Percentiles rank a stretch among this genome's conserved stretches.
These are phyloP conservation scores for Peromyscus nudipes DNA, from an alignment of 2,797 vertebrate genomes.

Conservation along the genomic window DNA sequence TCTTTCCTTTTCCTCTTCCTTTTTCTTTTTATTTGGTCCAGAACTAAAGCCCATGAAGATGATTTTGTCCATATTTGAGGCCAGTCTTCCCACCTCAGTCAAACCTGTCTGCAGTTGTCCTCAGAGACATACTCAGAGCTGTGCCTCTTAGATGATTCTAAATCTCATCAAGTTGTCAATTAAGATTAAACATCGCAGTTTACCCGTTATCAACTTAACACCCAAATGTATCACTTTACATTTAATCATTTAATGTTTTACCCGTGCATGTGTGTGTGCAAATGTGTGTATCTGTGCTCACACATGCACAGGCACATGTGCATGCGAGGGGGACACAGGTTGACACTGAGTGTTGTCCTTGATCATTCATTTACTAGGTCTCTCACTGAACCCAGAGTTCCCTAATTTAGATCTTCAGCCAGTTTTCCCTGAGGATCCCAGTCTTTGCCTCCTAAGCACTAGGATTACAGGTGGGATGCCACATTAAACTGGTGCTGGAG, in stretches of 20 bases:
- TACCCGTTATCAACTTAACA: not conserved
- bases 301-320: not conserved
- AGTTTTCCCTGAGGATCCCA: not conserved
- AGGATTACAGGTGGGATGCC: not conserved
- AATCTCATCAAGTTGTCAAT: not conserved
- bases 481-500: not conserved
- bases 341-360: not conserved
- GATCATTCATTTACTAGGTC: not conserved
- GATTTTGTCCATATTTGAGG: not conserved
- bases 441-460: not conserved
- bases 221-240: too few relatives aligned
- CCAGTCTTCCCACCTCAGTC: not conserved
- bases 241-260: not conserved
- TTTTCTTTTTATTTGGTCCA: not conserved
- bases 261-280: not conserved
- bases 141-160: not conserved
- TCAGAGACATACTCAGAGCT: not conserved
- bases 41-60: not conserved
- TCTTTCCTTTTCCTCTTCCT: too few relatives aligned
- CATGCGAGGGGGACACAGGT: not conserved
- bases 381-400: not conserved
- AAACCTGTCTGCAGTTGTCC: not conserved
- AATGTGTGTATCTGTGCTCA: not conserved
- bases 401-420: not conserved
- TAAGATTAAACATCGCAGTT: not conserved